These are phyloP conservation scores for Onychomys torridus DNA, from an alignment of 2,797 vertebrate species.

Conservation along the genomic window DNA sequence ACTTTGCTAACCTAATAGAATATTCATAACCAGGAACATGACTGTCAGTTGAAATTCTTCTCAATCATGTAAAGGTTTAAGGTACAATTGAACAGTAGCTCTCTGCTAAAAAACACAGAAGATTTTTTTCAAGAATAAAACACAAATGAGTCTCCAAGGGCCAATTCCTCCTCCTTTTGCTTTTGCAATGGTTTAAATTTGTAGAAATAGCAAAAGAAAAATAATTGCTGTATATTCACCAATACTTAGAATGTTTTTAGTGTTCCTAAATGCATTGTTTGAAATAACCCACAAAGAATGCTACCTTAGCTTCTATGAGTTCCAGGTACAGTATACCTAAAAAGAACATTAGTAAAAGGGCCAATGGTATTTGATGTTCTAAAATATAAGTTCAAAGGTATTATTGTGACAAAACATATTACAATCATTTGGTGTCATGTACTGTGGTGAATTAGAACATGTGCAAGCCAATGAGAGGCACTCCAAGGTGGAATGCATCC, in stretches of 20 bases:
- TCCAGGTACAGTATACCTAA: background rate
- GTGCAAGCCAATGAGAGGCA: background rate
- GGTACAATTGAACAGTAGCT: background rate
- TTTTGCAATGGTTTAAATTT: background rate
- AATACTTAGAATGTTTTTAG: background rate
- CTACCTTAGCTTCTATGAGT: background rate
- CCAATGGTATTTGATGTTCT: background rate
- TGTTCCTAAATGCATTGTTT: background rate
- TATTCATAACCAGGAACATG: slow-evolving; percentile 20
- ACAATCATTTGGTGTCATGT: background rate
- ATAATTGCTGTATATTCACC: background rate
- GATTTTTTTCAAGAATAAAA: background rate
- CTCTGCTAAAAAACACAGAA: slow-evolving; percentile 41
- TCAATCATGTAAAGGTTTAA: slow-evolving; percentile 45
- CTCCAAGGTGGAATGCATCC: background rate
- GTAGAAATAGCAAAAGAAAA: slow-evolving; percentile 2
- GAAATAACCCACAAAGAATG: background rate
- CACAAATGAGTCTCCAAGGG: background rate
- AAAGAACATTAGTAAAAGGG: background rate
- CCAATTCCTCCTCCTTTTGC: background rate
- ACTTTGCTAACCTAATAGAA: slow-evolving; percentile 27
- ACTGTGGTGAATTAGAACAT: background rate
- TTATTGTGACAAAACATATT: background rate
- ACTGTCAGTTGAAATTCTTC: slow-evolving; percentile 63
- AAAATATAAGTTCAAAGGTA: background rate